Conservation (phyloP, 2,888 invertebrate genomes). For the Chrysomela aeneicollis region DNA sequence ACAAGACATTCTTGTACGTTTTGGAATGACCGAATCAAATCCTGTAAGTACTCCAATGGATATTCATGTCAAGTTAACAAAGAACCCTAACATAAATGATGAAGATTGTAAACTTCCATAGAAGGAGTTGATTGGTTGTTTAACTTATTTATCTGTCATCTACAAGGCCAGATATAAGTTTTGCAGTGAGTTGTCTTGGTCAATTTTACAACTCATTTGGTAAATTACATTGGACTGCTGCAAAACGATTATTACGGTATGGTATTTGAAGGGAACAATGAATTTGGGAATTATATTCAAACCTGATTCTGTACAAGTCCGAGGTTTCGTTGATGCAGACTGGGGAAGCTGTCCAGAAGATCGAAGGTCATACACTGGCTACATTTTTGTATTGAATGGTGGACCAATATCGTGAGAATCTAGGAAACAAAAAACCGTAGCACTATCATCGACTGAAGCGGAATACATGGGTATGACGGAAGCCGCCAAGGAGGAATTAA, state of each 20-base stretch:
- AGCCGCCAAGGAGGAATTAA: not conserved
- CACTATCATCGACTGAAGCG: too few relatives aligned
- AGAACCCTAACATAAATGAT: not conserved
- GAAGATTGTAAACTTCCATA: not conserved
- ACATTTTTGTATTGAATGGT: not conserved
- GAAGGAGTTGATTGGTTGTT: not conserved
- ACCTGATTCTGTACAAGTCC: not conserved
- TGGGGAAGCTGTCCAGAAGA: conserved; percentile 7
- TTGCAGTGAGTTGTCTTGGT: not conserved
- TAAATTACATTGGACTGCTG: not conserved
- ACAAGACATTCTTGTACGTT: not conserved
- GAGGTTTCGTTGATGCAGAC: conserved; percentile 2
- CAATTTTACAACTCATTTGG: not conserved
- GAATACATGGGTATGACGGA: conserved; percentile 11
- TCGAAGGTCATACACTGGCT: conserved; percentile 8
- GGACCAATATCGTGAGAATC: conserved; percentile 2
- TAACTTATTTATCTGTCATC: not conserved
- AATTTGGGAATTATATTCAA: not conserved
- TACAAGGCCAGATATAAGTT: not conserved
- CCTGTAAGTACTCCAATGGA: not conserved
- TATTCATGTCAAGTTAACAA: not conserved
- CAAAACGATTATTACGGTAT: not conserved
- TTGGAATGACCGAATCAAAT: not conserved
- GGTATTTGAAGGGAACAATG: not conserved
- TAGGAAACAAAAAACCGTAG: conserved; percentile 21